These are phyloP conservation scores for Leptinotarsa defecta DNA, from an alignment of 1,140 invertebrate genomes.

Conservation along the genomic window DNA sequence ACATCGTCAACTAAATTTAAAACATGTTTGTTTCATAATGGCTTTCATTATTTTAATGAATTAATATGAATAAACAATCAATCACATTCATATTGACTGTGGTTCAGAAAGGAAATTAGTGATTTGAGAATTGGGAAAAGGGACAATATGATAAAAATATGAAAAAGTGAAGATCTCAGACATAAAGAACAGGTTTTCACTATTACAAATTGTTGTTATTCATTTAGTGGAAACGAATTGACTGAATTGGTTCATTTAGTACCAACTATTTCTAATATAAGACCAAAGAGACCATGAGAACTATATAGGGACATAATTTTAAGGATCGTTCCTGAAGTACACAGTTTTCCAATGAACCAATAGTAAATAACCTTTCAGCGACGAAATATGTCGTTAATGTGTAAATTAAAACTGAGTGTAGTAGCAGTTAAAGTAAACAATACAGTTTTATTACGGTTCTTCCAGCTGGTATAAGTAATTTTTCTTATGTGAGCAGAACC, in stretches of 20 bases:
- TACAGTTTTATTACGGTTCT: slow-evolving; percentile 22
- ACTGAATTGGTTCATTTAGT: not conserved
- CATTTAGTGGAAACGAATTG: too few species aligned
- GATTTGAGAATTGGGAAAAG: too few species aligned
- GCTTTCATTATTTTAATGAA: too few species aligned
- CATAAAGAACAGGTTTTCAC: too few species aligned
- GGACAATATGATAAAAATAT: too few species aligned
- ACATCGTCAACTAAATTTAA: too few species aligned
- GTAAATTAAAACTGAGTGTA: not conserved
- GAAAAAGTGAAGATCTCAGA: too few species aligned
- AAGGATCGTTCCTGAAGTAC: not conserved
- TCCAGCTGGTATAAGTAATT: slow-evolving; percentile 21
- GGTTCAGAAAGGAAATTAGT: too few species aligned
- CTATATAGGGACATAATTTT: not conserved
- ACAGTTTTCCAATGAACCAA: not conserved
- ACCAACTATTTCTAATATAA: not conserved
- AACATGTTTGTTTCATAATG: too few species aligned
- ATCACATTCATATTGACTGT: too few species aligned
- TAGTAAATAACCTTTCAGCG: not conserved
- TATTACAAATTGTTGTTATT: too few species aligned
- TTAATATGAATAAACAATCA: too few species aligned
- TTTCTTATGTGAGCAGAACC: not conserved
- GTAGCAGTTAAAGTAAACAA: slow-evolving; percentile 23
- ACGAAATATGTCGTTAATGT: slow-evolving; percentile 8
- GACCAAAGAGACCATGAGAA: not conserved